Evolutionary conservation across 2,797 vertebrate species (phyloP), one percentile per base, ranked within the genome.

Genomic region (Mionectes olivaceus): DNA sequence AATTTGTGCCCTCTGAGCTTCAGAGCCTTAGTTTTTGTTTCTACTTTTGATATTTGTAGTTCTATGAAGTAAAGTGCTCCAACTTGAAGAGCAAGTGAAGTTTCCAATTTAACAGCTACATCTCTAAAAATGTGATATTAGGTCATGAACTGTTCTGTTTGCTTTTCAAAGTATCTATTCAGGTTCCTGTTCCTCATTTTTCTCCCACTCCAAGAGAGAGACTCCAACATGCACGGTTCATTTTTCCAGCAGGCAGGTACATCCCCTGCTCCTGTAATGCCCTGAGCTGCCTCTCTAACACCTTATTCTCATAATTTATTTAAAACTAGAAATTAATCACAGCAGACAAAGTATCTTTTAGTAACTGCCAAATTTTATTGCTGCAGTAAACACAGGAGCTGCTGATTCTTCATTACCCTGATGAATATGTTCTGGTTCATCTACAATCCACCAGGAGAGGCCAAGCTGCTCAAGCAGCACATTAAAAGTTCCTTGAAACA

Each of bases 61-160:
- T 70, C 87, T 80, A n/a, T 71, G 53, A 92, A 83, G 46, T 55
- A 79, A 86, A 68, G 56, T 49, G 32, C 69, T 92, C 75, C 53
- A 24, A 87, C 59, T 3, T 64, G 22, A 87, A 87, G 4, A 84
- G 67, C 43, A 71, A 70, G 47, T 19, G 30, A 41, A 76, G 64
- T 28, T 70, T 65, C 55, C 47, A 46, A 27, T 77, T 10, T 78
- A 37, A 89, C 87, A 89, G 43, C 41, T 78, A 11, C 41, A 46
- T 76, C 47, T 80, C 41, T 15, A 69, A 61, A 90, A 53, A 22
- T 30, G 24, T 80, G 19, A 25, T 32, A 89, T 91, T 27, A 44
- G 28, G 55, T 89, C 64, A 68, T 47, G 25, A 93, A 53, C 55
- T 56, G 39, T 65, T 89, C 21, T 41, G 43, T 39, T 46, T 61